Conservation (phyloP, 2,797 vertebrate genomes). For the Acrossocheilus wenchowensis region DNA sequence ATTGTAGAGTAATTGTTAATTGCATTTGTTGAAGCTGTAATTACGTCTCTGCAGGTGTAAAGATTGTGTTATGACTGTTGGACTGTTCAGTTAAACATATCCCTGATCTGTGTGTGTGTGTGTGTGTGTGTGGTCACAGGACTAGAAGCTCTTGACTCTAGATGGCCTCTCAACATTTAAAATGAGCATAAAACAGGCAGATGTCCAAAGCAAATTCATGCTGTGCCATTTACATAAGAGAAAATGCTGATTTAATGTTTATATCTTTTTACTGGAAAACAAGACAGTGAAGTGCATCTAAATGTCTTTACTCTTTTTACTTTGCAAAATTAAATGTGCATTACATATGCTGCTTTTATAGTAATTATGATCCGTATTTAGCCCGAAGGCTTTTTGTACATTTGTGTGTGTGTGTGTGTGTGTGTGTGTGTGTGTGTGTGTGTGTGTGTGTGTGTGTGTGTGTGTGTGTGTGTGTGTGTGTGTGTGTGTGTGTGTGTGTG, state of each 20-base stretch:
- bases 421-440: not conserved
- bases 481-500: constrained; percentile 26
- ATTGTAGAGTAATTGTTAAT: not conserved
- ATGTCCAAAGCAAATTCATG: constrained; percentile 16
- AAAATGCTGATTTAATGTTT: not conserved
- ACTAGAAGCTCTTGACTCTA: constrained; percentile 17
- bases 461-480: too few relatives aligned
- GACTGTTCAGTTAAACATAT: not conserved
- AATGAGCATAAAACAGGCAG: constrained; percentile 29
- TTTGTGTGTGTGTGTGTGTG: constrained; percentile 26
- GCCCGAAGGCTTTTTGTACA: constrained; percentile 18
- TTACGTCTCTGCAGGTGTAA: not conserved
- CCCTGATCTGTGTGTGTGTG: not conserved
- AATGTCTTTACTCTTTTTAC: not conserved
- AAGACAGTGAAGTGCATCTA: not conserved
- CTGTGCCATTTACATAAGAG: constrained; percentile 18
- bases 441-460: too few relatives aligned
- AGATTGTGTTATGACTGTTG: not conserved
- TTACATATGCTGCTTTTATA: constrained; percentile 12
- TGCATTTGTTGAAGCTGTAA: not conserved
- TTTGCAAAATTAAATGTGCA: not conserved
- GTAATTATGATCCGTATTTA: constrained; percentile 33
- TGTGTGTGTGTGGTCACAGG: not conserved
- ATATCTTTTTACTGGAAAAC: not conserved
- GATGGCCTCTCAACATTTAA: not conserved